phyloP scores from a whole-genome alignment of 2,113 vertebrate species.

The Ivindomyrus marchei region DNA sequence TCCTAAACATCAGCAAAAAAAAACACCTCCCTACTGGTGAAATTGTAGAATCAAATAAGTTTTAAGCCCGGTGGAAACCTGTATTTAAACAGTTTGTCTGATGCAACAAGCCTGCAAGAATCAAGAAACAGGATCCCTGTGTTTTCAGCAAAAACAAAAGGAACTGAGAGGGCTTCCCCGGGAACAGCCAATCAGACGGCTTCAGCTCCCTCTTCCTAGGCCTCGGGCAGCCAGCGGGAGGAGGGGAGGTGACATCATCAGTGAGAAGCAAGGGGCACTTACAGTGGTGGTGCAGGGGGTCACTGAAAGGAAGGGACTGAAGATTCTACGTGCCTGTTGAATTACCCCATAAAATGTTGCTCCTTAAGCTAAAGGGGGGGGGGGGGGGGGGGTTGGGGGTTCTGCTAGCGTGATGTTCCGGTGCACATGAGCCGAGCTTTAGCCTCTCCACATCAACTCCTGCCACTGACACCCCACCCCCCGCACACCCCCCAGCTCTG shows the following conservation, averaged over 20 bases:
- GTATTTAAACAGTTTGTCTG: slow-evolving; percentile 62
- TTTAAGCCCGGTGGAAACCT: slow-evolving; percentile 38
- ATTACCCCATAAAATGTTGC: neutral
- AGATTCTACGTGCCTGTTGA: neutral
- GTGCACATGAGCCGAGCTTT: slow-evolving; percentile 42
- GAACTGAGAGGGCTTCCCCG: slow-evolving; percentile 45
- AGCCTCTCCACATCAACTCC: slow-evolving; percentile 40
- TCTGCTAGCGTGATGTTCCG: slow-evolving; percentile 1
- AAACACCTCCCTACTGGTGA: slow-evolving; percentile 25
- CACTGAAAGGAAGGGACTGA: slow-evolving; percentile 17
- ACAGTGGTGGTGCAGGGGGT: slow-evolving; percentile 15
- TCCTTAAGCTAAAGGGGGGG: slow-evolving; percentile 8
- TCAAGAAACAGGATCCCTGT: slow-evolving; percentile 50
- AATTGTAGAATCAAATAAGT: slow-evolving; percentile 36
- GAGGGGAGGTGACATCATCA: slow-evolving; percentile 29
- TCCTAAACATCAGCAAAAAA: neutral
- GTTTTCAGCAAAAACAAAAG: slow-evolving; percentile 44
- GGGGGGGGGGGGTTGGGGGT: too few relatives aligned
- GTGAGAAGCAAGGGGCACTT: neutral
- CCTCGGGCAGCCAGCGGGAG: slow-evolving; percentile 38
- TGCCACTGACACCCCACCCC: neutral
- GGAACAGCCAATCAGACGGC: slow-evolving; percentile 45
- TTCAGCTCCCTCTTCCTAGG: slow-evolving; percentile 14
- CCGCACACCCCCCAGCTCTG: slow-evolving; percentile 30
- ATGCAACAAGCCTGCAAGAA: slow-evolving; percentile 63